phyloP scores from a whole-genome alignment of 1,140 invertebrate species.

The Lasioglossum albipes region DNA sequence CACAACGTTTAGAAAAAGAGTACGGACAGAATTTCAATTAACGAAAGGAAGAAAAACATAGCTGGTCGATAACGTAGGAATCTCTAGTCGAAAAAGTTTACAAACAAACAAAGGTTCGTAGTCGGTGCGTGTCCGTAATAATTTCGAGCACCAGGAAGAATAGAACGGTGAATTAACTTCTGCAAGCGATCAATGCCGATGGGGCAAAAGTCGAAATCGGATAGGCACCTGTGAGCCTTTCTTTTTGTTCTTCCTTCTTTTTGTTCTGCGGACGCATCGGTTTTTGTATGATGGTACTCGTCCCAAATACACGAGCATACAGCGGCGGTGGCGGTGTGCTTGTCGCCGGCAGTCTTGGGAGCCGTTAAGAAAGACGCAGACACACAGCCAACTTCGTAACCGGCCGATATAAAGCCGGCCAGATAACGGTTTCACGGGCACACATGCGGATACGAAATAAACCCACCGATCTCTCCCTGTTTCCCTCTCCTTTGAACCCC shows the following conservation, averaged over 20 bases:
- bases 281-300: conserved; percentile 35
- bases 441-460: conserved; percentile 45
- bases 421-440: conserved; percentile 46
- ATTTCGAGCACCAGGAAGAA: too few species aligned
- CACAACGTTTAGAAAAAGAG: too few species aligned
- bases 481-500: not conserved
- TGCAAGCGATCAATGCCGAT: too few species aligned
- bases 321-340: not conserved
- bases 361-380: conserved; percentile 38
- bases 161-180: too few species aligned
- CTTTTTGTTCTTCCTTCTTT: not conserved
- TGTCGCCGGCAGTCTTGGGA: conserved; percentile 1
- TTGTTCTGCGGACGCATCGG: not conserved
- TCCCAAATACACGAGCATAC: conserved; percentile 32
- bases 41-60: too few species aligned
- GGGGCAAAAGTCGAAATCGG: too few species aligned
- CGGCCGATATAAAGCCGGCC: conserved; percentile 48
- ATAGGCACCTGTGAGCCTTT: too few species aligned
- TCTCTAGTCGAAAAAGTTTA: too few species aligned
- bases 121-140: too few species aligned
- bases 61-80: too few species aligned
- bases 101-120: too few species aligned
- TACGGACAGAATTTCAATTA: too few species aligned
- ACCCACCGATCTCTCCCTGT: conserved; percentile 26
- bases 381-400: conserved; percentile 36